Evolutionary conservation across 2,888 invertebrate species (phyloP), one percentile per base, ranked within the genome.

Genomic region (Magallana nippona): DNA sequence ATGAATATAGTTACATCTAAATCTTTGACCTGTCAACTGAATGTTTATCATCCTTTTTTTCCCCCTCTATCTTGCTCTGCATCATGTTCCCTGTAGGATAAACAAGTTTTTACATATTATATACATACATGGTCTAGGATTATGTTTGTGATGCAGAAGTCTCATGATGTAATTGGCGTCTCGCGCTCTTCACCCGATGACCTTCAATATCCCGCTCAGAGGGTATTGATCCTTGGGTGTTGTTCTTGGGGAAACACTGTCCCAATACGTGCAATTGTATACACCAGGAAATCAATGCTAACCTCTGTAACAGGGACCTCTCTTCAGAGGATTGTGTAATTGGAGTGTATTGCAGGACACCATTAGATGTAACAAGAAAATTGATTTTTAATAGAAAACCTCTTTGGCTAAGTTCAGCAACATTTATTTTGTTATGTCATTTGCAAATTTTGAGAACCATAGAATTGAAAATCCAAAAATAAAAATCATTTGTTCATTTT

Each of bases 271-370:
- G 32, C 32, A 71, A 71, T 71, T 71, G 27, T 22, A 10, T 13
- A 27, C 44, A 44, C 27, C 27, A 71, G 71, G 71, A 71, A 71
- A 71, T 71, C 71, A 71, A 71, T 71, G 71, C 71, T 27, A 13
- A 15, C 11, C 71, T 71, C 71, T 15, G n/a, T 71, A 15, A 71
- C 71, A 71, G 32, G 71, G 71, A 11, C 71, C 27, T 32, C 44
- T 44, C 44, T 32, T 17, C 15, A 32, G 71, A 27, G 13, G 22
- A 32, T 71, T 71, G 10, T 78, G 55, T 78, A 55, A 56, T 55
- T 78, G 56, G 55, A 56, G 78, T 22, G 55, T 44, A 44, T 78
- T 78, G 55, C 17, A 17, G 55, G 78, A 78, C 56, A 78, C 44
- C 44, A 44, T 44, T 44, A 44, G 44, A 44, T 44, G 44, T 44